Percentiles rank a stretch among this genome's conserved stretches.
These are phyloP conservation scores for Lindbergichthys nudifrons DNA, from an alignment of 2,797 vertebrate species.

Conservation along the genomic window DNA sequence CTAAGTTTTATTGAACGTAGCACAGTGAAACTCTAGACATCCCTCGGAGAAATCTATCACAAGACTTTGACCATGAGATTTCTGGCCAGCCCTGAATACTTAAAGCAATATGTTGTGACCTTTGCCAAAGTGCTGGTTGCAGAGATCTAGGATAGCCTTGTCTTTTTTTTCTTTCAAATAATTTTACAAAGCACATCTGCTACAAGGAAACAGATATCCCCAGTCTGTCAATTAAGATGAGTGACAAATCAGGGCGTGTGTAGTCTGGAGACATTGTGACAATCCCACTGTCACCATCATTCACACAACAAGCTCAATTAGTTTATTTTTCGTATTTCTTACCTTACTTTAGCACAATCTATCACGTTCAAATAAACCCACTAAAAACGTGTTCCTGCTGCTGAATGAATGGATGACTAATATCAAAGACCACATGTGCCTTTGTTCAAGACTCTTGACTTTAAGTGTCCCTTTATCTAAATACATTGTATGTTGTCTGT, in stretches of 20 bases:
- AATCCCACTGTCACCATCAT: constrained; percentile 51
- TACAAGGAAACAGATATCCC: constrained; percentile 54
- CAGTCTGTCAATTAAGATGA: constrained; percentile 76
- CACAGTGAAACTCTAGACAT: constrained; percentile 50
- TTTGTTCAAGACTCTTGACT: constrained; percentile 44
- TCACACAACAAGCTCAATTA: constrained; percentile 36
- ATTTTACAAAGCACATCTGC: constrained; percentile 59
- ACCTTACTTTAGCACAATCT: constrained; percentile 14
- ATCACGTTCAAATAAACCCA: constrained; percentile 24
- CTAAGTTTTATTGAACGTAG: constrained; percentile 60
- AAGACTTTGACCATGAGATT: constrained; percentile 66
- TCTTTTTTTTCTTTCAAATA: constrained; percentile 38
- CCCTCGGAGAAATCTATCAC: constrained; percentile 68
- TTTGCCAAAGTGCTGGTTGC: constrained; percentile 54
- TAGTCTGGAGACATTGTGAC: constrained; percentile 59
- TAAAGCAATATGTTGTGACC: constrained; percentile 63
- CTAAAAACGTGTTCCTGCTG: constrained; percentile 11
- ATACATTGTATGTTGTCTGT: constrained; percentile 18
- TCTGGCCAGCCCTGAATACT: constrained; percentile 59
- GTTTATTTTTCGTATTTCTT: constrained; percentile 2
- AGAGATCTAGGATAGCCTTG: constrained; percentile 36
- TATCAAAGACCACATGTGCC: constrained; percentile 33
- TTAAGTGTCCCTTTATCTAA: constrained; percentile 22
- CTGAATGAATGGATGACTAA: constrained; percentile 15
- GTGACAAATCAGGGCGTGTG: constrained; percentile 75